Base-by-base conservation (phyloP, 2,888 invertebrate genomes). In the Liposcelis brunnea region DNA sequence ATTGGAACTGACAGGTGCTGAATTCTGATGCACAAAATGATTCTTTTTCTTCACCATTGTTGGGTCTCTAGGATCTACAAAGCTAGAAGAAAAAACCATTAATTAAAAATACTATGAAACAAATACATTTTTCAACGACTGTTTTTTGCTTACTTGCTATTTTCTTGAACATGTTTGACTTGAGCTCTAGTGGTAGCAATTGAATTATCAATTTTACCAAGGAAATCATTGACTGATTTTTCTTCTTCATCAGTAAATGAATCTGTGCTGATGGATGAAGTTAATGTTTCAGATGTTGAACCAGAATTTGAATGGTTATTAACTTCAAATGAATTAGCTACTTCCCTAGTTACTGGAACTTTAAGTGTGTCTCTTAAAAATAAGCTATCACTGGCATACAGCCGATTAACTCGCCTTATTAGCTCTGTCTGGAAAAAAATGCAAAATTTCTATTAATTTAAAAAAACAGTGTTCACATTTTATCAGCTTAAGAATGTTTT, bases 371-470 rank as follows among this genome's bases (percentile, higher is more conserved):
- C 86, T 53, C 89, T 74, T 57, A 93, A 71, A 70, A 90, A 91
- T 61, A 93, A 73, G 70, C 90, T 91, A 64, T 94, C 93, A 45
- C 86, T 79, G 31, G 90, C 86, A 73, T 89, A 94, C 50, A 94
- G 69, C 56, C 85, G 78, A 65, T 94, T 94, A 47, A 80, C 82
- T 58, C 91, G 72, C 56, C 91, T 77, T 59, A 94, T 85, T 66
- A 89, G 86, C 69, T 93, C 93, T 63, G 87, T 91, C 93, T 93
- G 68, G 44, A 72, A 72, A 52, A 59, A 58, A 58, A 55, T 51
- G 48, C 45, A 52, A 49, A 43, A 8, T 42, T 21, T 15, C 21
- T 11, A 42, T 11, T 42, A 14, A 2, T 37, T 2, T 2, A 49
- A 43, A 33, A 40, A 42, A n/a, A n/a, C n/a, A n/a, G n/a, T n/a